Evolutionary conservation across 23 tunicate species (phyloP).

Genomic region (Halocynthia roretzi): DNA sequence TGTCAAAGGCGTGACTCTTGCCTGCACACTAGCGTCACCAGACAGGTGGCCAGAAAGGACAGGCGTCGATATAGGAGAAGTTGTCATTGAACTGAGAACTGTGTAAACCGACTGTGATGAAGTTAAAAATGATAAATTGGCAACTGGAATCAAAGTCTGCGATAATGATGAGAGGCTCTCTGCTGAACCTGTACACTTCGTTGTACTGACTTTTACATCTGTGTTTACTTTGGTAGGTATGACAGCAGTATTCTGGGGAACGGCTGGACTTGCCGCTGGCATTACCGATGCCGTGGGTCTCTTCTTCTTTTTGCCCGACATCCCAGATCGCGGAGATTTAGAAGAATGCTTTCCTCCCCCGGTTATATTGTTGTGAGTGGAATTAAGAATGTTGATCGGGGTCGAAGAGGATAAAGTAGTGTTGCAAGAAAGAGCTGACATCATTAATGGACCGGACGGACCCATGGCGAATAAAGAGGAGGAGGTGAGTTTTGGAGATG

Average conservation of each 20-base stretch:
- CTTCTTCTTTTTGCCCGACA: neutral
- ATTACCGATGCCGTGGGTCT: constrained; percentile 12
- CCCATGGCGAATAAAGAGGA: constrained; percentile 21
- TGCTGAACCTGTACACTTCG: neutral
- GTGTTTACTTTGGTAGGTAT: neutral
- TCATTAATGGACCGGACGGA: constrained; percentile 57
- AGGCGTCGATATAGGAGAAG: constrained; percentile 2
- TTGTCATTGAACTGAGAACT: neutral
- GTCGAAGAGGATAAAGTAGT: neutral
- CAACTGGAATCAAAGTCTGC: constrained; percentile 1
- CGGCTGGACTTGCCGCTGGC: neutral
- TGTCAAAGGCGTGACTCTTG: neutral
- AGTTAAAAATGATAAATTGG: neutral
- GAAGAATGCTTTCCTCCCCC: neutral
- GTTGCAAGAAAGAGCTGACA: constrained; percentile 58
- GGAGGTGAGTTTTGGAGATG: constrained; percentile 39
- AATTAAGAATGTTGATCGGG: neutral
- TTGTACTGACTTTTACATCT: neutral
- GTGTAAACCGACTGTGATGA: neutral
- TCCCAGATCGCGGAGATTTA: neutral
- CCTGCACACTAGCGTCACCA: neutral
- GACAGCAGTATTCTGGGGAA: neutral
- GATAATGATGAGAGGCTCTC: neutral
- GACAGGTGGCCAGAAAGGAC: neutral
- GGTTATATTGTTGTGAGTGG: neutral